These are phyloP conservation scores for Dasyprocta punctata DNA, from an alignment of 2,113 vertebrate genomes.

Conservation along the genomic window DNA sequence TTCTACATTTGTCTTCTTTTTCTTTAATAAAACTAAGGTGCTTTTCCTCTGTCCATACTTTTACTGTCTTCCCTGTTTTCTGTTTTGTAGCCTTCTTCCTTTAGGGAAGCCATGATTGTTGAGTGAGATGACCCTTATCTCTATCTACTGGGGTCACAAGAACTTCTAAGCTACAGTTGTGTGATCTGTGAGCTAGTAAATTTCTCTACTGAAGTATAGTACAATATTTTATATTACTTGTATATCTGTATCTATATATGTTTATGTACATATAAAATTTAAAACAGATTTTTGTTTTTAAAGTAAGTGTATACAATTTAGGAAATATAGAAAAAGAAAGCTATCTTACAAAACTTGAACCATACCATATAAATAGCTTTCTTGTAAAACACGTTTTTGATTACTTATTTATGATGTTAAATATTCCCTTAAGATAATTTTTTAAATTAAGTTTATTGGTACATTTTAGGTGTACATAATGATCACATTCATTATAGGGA, in stretches of 20 bases:
- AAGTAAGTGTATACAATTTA: conserved; percentile 20
- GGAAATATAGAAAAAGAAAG: background rate
- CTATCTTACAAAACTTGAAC: conserved; percentile 24
- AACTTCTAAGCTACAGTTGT: background rate
- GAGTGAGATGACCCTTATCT: background rate
- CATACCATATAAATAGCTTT: background rate
- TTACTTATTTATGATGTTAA: background rate
- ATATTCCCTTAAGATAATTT: background rate
- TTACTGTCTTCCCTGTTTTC: background rate
- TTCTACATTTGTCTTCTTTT: background rate
- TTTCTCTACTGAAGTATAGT: background rate
- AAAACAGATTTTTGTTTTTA: background rate
- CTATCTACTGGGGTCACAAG: background rate
- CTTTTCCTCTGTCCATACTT: background rate
- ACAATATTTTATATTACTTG: background rate
- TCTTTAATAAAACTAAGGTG: background rate
- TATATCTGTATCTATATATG: background rate
- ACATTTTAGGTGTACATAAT: no score
- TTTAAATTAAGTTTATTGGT: no score
- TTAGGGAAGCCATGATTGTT: background rate
- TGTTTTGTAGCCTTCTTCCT: background rate
- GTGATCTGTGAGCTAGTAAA: background rate
- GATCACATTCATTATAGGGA: no score
- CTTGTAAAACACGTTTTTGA: background rate
- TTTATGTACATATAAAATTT: background rate